A percentile compares a stretch with the other conserved stretches of the same genome.
Evolutionary conservation across 2,113 vertebrate species (phyloP).

Genomic region (Progne subis): DNA sequence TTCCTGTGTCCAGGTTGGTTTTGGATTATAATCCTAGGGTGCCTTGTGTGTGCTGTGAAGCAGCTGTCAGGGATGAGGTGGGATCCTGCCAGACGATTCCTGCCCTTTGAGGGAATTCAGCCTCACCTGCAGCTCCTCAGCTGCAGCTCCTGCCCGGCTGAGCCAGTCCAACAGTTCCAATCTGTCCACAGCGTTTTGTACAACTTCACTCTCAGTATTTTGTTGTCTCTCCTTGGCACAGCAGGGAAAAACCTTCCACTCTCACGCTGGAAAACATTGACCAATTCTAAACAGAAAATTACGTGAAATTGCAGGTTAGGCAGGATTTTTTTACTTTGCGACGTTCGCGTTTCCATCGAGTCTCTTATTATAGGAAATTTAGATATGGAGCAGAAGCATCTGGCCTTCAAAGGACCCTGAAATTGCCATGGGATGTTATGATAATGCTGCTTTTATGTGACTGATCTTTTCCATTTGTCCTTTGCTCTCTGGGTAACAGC

Average conservation of each 20-base stretch:
- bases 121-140: not conserved
- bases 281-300: conserved; percentile 23
- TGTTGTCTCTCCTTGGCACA: not conserved
- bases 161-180: not conserved
- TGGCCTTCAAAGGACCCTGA: conserved; percentile 63
- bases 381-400: conserved; percentile 56
- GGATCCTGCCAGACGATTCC: not conserved
- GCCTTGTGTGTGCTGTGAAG: not conserved
- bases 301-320: conserved; percentile 28
- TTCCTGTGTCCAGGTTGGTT: rapidly evolving
- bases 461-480: conserved; percentile 71
- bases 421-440: conserved; percentile 69
- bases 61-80: not conserved
- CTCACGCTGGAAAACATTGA: not conserved
- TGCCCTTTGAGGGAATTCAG: not conserved
- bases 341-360: conserved; percentile 2
- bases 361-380: conserved; percentile 48
- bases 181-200: rapidly evolving
- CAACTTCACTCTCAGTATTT: not conserved
- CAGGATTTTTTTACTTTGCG: not conserved
- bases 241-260: not conserved
- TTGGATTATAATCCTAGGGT: not conserved
- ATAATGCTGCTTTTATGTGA: conserved; percentile 60
- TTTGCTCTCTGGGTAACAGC: conserved; percentile 69
- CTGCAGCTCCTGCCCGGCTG: not conserved